Percentiles rank a stretch among this genome's conserved stretches.
Conservation (phyloP, 2,888 invertebrate genomes). For the Drosophila mimetica region DNA sequence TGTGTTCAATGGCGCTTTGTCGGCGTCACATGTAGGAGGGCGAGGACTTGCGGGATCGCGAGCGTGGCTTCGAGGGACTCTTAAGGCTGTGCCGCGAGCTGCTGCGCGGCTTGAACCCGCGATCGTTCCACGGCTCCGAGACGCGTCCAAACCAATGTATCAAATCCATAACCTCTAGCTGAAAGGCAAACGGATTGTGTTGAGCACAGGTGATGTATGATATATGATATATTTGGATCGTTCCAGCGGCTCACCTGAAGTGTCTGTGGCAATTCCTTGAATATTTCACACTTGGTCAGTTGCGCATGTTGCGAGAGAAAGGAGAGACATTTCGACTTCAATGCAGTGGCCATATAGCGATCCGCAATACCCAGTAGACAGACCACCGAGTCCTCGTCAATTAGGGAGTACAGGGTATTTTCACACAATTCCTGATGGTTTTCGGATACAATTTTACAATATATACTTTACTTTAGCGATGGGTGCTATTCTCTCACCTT, state of each 20-base stretch:
- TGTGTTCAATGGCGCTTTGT: slow-evolving; percentile 51
- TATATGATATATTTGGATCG: too few relatives aligned
- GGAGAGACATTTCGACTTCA: slow-evolving; percentile 82
- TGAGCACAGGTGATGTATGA: too few relatives aligned
- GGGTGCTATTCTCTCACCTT: too few relatives aligned
- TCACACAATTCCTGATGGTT: slow-evolving; percentile 86
- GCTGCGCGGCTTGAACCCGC: slow-evolving; percentile 72
- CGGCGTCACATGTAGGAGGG: slow-evolving; percentile 82
- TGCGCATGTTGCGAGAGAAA: slow-evolving; percentile 81
- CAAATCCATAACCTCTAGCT: slow-evolving; percentile 82
- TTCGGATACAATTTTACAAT: too few relatives aligned
- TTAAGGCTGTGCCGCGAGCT: slow-evolving; percentile 79
- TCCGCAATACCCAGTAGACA: slow-evolving; percentile 88
- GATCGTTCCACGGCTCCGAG: slow-evolving; percentile 82
- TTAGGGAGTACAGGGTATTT: slow-evolving; percentile 86
- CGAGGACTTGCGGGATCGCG: slow-evolving; percentile 82
- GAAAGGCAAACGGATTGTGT: not conserved
- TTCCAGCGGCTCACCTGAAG: too few relatives aligned
- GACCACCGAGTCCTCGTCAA: slow-evolving; percentile 88
- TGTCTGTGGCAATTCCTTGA: slow-evolving; percentile 78
- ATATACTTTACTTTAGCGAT: too few relatives aligned
- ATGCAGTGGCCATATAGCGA: slow-evolving; percentile 86
- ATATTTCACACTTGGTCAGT: slow-evolving; percentile 81
- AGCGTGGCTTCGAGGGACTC: slow-evolving; percentile 81
- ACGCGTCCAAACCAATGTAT: slow-evolving; percentile 83